Evolutionary conservation across 1,140 invertebrate species (phyloP), one percentile per base, ranked within the genome.

Genomic region (Sycobia sp.): DNA sequence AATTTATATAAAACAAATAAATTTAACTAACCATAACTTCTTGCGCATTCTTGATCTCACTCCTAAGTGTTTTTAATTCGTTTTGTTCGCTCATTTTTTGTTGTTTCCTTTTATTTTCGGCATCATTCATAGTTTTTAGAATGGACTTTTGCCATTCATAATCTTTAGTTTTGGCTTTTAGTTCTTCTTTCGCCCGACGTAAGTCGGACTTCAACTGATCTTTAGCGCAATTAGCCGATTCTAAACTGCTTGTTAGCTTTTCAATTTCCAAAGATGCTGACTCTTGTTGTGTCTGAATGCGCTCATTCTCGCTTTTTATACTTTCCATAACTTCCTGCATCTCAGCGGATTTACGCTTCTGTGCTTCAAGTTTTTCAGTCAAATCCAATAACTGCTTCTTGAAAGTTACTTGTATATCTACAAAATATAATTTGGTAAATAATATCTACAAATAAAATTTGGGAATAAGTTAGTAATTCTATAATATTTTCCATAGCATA

Each of bases 251-350:
- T 61, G 86, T 84, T 32, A 89, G 74, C 60, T 86, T 85, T 43
- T 86, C 82, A 62, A 89, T 86, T 10, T 86, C 84, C 34, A 88
- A 84, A 58, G 87, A 77, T 0, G 85, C 82, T 0, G 82, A 76
- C 66, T 90, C 88, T 0, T 91, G 69, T 4, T 85, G 83, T 13
- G 84, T 82, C 10, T 83, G 73, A 14, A 81, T 75, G 14, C 79
- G 80, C 23, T 74, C 73, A 56, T 82, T 81, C 38, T 84, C 84
- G 16, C 84, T 79, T 18, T 82, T 74, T 5, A 77, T 3, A 50
- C 67, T 74, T 3, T 85, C 80, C 8, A 90, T 50, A 25, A 77
- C 80, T 18, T 80, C 73, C 11, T 74, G 76, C 5, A 89, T 56
- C 25, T 84, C 77, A 7, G 79, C 72, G 34, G 73, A 78, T 38